These are phyloP conservation scores for Frieseomelitta varia DNA, from an alignment of 1,140 invertebrate species.

Conservation along the genomic window DNA sequence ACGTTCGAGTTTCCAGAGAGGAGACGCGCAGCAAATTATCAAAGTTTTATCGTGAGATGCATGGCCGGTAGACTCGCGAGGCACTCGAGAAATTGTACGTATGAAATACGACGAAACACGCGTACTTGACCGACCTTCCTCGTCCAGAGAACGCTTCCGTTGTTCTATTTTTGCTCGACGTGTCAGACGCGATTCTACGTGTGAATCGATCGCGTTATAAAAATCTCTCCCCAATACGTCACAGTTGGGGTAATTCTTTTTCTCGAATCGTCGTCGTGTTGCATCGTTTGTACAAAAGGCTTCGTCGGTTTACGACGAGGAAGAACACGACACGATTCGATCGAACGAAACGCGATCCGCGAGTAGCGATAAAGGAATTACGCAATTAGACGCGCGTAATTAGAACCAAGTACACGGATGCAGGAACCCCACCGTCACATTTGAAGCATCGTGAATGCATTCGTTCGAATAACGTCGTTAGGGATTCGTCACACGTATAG, in stretches of 20 bases:
- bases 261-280: not conserved
- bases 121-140: not conserved
- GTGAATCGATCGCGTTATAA: not conserved
- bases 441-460: too few relatives aligned
- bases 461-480: too few relatives aligned
- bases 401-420: too few relatives aligned
- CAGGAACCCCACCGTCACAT: too few relatives aligned
- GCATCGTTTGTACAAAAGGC: too few relatives aligned
- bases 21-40: not conserved
- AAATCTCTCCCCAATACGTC: not conserved
- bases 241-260: not conserved
- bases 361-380: too few relatives aligned
- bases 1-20: not conserved
- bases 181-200: not conserved
- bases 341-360: too few relatives aligned
- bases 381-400: too few relatives aligned
- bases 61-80: not conserved
- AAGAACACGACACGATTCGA: too few relatives aligned
- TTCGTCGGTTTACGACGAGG: too few relatives aligned
- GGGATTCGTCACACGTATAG: too few relatives aligned
- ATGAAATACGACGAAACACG: not conserved
- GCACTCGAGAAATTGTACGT: not conserved
- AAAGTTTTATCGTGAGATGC: not conserved
- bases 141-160: conserved; percentile 6
- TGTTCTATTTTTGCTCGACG: not conserved